Evolutionary conservation across 2,797 vertebrate species (phyloP).

Genomic region (Cuculus canorus): DNA sequence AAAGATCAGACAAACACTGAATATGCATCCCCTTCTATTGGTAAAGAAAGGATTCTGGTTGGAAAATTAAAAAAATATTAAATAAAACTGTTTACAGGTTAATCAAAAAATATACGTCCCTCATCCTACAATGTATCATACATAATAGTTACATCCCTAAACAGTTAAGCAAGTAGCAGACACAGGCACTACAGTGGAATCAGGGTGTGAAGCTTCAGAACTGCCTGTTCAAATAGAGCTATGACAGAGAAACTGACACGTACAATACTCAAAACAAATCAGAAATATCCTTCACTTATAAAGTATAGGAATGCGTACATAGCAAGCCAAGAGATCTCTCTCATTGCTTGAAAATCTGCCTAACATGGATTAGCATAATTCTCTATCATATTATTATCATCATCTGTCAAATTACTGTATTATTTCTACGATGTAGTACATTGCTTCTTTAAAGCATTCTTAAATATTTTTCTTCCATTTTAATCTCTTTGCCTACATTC

Average conservation of each 20-base stretch:
- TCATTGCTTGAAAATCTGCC: not conserved
- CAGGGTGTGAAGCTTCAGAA: not conserved
- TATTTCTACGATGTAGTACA: not conserved
- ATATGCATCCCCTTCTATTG: not conserved
- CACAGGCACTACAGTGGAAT: not conserved
- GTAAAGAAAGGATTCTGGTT: not conserved
- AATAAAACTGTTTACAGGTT: not conserved
- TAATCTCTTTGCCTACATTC: not conserved
- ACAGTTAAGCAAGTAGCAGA: not conserved
- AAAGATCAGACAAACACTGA: not conserved
- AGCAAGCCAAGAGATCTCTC: not conserved
- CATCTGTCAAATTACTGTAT: not conserved
- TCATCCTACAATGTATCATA: not conserved
- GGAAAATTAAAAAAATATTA: not conserved
- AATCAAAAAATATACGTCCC: not conserved
- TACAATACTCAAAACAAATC: not conserved
- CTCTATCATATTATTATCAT: not conserved
- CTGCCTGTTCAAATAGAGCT: not conserved
- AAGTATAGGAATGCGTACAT: not conserved
- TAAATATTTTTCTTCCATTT: not conserved
- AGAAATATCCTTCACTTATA: not conserved
- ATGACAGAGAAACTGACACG: not conserved
- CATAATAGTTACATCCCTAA: not conserved
- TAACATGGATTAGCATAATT: not conserved
- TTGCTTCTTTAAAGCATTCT: not conserved